A percentile compares a stretch with the other conserved stretches of the same genome.
These are phyloP conservation scores for Sebastes minor DNA, from an alignment of 2,797 vertebrate species.

Conservation along the genomic window DNA sequence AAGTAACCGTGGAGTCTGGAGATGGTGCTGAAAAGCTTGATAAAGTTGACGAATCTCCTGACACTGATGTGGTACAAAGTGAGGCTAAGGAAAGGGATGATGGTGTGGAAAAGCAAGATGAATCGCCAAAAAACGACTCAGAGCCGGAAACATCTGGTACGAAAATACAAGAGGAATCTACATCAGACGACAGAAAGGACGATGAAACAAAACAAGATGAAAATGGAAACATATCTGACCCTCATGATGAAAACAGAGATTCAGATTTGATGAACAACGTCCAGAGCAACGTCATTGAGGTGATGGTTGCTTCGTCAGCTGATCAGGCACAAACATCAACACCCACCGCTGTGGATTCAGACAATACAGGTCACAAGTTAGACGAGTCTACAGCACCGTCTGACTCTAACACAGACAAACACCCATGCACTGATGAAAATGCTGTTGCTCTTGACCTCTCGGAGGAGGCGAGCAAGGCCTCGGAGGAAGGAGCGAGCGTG, in stretches of 20 bases:
- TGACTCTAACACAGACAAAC: neutral
- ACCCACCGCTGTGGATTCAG: neutral
- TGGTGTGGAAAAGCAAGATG: neutral
- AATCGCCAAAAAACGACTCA: neutral
- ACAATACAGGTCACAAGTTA: neutral
- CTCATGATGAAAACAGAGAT: slow-evolving; percentile 12
- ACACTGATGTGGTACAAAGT: neutral
- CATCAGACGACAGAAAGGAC: slow-evolving; percentile 3
- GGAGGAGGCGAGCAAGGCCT: slow-evolving; percentile 65
- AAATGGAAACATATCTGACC: slow-evolving; percentile 21
- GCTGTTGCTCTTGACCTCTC: neutral
- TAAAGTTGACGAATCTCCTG: neutral
- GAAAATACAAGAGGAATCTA: slow-evolving; percentile 30
- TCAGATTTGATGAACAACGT: neutral
- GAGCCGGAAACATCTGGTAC: slow-evolving; percentile 4
- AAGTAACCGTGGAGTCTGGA: neutral
- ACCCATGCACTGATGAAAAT: neutral
- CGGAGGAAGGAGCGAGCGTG: slow-evolving; percentile 67
- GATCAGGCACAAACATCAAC: neutral
- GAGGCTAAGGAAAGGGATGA: slow-evolving; percentile 3
- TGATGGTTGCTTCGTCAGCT: neutral
- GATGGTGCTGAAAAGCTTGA: slow-evolving; percentile 14
- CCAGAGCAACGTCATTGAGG: neutral
- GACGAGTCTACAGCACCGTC: neutral
- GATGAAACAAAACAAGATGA: slow-evolving; percentile 27